These are phyloP conservation scores for Cercopithecus diana DNA, from an alignment of 2,797 vertebrate species.

Conservation along the genomic window DNA sequence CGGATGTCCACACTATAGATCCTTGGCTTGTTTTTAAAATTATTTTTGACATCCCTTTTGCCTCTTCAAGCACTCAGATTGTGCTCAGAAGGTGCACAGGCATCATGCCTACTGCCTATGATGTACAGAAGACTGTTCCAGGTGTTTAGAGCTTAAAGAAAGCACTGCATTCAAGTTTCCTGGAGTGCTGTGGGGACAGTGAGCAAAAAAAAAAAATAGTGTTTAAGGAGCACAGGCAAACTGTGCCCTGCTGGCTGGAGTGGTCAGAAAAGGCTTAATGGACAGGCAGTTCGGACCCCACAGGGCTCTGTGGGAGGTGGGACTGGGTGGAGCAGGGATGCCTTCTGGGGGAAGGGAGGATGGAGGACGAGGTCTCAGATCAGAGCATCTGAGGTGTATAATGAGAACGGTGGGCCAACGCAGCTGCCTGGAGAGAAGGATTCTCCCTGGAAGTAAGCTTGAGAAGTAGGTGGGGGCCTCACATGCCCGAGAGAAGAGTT, in stretches of 20 bases:
- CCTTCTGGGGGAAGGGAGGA: background rate
- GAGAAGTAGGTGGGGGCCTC: no score
- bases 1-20: background rate
- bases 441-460: background rate
- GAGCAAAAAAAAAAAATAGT: no score
- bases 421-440: background rate
- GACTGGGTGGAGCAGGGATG: background rate
- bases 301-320: background rate
- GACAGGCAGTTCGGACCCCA: no score
- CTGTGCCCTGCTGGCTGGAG: background rate
- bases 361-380: background rate
- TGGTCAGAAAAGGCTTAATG: rapidly evolving
- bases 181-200: background rate
- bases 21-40: background rate
- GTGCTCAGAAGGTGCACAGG: background rate
- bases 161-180: background rate
- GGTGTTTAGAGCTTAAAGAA: no score
- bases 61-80: background rate
- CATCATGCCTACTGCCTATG: rapidly evolving
- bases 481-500: rapidly evolving
- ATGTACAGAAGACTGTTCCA: background rate
- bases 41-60: background rate
- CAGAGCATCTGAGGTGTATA: rapidly evolving
- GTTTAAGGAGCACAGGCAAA: background rate
- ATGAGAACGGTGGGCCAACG: background rate